Conservation (phyloP, 2,797 vertebrate species). For the Anableps anableps region DNA sequence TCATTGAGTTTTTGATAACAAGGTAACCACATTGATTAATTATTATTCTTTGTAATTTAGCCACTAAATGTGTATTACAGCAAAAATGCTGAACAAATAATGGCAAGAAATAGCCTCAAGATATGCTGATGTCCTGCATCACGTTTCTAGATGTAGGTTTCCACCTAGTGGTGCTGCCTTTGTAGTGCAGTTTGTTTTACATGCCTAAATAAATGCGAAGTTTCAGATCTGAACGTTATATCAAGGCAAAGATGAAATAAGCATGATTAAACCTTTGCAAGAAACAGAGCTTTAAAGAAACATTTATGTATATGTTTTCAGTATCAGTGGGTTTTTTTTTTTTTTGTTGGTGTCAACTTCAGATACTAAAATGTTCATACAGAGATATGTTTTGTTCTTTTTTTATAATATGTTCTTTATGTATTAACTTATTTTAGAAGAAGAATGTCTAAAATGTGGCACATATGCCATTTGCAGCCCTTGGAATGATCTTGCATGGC, state of each 20-base stretch:
- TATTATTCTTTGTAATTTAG: neutral
- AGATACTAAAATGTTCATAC: neutral
- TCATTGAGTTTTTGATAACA: conserved; percentile 96
- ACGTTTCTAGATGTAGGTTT: conserved; percentile 34
- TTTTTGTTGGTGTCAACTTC: neutral
- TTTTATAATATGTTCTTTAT: neutral
- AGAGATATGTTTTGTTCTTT: neutral
- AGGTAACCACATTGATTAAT: conserved; percentile 73
- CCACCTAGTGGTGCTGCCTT: conserved; percentile 66
- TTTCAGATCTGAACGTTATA: neutral
- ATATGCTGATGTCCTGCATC: neutral
- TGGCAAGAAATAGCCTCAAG: neutral
- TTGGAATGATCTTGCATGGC: too few relatives aligned
- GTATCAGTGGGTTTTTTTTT: neutral
- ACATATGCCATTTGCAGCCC: neutral
- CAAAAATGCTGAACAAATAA: neutral
- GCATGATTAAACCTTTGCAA: too few relatives aligned
- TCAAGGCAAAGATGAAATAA: neutral
- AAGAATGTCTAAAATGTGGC: neutral
- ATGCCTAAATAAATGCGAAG: neutral
- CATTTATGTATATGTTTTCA: neutral
- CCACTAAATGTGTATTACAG: neutral
- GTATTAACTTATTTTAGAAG: neutral
- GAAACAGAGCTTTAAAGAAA: neutral
- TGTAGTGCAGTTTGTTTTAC: conserved; percentile 25